Conservation (phyloP, 1,140 invertebrate genomes). For the Macrocentrus cingulum region DNA sequence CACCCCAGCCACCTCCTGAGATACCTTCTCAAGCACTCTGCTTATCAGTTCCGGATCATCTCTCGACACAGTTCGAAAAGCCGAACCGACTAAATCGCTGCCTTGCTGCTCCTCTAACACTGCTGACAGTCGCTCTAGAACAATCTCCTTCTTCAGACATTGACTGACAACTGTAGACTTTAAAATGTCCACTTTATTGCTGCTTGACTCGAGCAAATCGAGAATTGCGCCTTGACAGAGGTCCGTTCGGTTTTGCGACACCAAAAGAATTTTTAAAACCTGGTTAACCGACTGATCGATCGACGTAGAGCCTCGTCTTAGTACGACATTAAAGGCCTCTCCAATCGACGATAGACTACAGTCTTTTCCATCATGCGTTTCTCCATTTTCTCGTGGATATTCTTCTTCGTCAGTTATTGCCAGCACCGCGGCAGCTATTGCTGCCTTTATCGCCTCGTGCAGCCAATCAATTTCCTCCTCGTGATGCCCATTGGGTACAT, state of each 20-base stretch:
- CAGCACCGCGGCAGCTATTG: conserved; percentile 60
- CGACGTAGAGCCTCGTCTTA: conserved; percentile 50
- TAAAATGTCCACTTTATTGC: conserved; percentile 64
- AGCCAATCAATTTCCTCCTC: conserved; percentile 52
- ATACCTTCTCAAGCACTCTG: conserved; percentile 61
- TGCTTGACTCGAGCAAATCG: conserved; percentile 43
- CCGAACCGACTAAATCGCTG: conserved; percentile 58
- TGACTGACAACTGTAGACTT: conserved; percentile 63
- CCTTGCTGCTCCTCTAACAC: conserved; percentile 64
- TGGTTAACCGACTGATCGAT: conserved; percentile 58
- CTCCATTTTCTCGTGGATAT: conserved; percentile 33
- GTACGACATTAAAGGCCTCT: conserved; percentile 48
- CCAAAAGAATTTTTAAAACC: conserved; percentile 54
- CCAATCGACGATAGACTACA: conserved; percentile 63
- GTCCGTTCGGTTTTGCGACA: conserved; percentile 44
- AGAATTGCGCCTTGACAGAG: conserved; percentile 44
- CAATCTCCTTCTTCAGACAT: conserved; percentile 58
- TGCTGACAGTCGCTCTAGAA: conserved; percentile 63
- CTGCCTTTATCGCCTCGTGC: conserved; percentile 61
- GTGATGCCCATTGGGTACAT: conserved; percentile 35
- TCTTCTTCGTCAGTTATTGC: conserved; percentile 59
- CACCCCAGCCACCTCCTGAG: conserved; percentile 61
- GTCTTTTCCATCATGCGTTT: conserved; percentile 57
- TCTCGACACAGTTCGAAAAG: conserved; percentile 64
- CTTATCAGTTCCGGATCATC: conserved; percentile 61